A percentile compares a stretch with the other conserved stretches of the same genome.
These are phyloP conservation scores for Platerodrilus igneus DNA, from an alignment of 2,888 invertebrate species.

Conservation along the genomic window DNA sequence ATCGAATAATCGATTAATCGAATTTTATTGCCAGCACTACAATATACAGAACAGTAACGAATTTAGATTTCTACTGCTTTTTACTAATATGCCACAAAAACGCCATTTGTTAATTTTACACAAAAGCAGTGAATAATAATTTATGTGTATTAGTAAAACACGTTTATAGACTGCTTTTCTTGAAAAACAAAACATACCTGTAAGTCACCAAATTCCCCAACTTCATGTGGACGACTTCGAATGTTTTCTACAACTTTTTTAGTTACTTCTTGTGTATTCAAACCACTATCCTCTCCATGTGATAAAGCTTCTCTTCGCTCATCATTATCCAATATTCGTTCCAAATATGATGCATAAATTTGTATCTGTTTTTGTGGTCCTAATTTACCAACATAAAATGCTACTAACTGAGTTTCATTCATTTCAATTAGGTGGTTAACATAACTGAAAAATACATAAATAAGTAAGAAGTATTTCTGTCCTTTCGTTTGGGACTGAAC, in stretches of 20 bases:
- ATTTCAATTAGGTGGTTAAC: slow-evolving; percentile 67
- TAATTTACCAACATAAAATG: slow-evolving; percentile 79
- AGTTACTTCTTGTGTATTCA: slow-evolving; percentile 82
- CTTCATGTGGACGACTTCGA: slow-evolving; percentile 46
- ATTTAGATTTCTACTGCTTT: too few relatives aligned
- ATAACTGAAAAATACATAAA: slow-evolving; percentile 49
- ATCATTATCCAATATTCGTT: slow-evolving; percentile 60
- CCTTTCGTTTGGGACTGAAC: too few relatives aligned
- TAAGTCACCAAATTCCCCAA: slow-evolving; percentile 38
- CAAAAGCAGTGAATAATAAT: not conserved
- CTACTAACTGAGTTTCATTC: slow-evolving; percentile 72
- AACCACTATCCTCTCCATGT: slow-evolving; percentile 67
- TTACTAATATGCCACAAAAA: too few relatives aligned
- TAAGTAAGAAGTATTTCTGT: slow-evolving; percentile 3
- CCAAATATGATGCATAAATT: slow-evolving; percentile 66
- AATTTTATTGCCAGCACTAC: too few relatives aligned
- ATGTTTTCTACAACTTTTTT: slow-evolving; percentile 80
- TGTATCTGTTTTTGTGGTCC: slow-evolving; percentile 57
- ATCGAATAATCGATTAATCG: too few relatives aligned
- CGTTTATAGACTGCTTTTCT: not conserved
- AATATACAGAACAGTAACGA: too few relatives aligned
- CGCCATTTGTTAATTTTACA: not conserved
- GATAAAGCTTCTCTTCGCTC: slow-evolving; percentile 62
- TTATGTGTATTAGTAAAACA: not conserved
- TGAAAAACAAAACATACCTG: slow-evolving; percentile 29